Conservation (phyloP, 2,113 vertebrate genomes). For the Cyrtonyx montezumae region DNA sequence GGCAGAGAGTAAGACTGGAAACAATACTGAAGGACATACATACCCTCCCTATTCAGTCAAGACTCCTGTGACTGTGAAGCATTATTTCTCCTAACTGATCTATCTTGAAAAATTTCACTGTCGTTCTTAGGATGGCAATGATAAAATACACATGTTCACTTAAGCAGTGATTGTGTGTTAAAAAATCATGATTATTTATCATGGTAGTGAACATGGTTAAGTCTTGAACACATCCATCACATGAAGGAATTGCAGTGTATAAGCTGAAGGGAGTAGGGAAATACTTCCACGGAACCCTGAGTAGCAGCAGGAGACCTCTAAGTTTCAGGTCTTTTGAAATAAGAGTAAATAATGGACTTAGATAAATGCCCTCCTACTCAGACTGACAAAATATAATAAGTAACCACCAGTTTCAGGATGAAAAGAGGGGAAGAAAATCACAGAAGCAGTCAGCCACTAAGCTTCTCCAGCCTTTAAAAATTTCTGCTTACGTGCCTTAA, state of each 20-base stretch:
- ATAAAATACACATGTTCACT: not conserved
- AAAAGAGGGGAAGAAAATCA: not conserved
- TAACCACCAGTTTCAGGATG: not conserved
- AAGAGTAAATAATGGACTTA: not conserved
- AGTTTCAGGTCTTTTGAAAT: not conserved
- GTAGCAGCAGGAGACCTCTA: not conserved
- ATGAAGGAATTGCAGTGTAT: not conserved
- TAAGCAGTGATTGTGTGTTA: not conserved
- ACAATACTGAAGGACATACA: rapidly evolving
- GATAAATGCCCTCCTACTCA: not conserved
- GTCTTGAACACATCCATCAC: not conserved
- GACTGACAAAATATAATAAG: not conserved
- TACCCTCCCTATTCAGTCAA: not conserved
- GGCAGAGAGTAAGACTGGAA: not conserved
- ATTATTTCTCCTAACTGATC: not conserved
- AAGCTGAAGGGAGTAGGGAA: not conserved
- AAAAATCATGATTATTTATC: not conserved
- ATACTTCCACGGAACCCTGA: not conserved
- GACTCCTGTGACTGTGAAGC: not conserved
- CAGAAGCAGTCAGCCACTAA: not conserved
- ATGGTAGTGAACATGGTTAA: not conserved
- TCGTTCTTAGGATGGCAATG: not conserved
- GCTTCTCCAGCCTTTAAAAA: not conserved
- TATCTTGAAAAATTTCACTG: not conserved
- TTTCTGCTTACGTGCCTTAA: not conserved